Base-by-base conservation (phyloP, 2,113 vertebrate species). In the Malurus alboscapulatus region DNA sequence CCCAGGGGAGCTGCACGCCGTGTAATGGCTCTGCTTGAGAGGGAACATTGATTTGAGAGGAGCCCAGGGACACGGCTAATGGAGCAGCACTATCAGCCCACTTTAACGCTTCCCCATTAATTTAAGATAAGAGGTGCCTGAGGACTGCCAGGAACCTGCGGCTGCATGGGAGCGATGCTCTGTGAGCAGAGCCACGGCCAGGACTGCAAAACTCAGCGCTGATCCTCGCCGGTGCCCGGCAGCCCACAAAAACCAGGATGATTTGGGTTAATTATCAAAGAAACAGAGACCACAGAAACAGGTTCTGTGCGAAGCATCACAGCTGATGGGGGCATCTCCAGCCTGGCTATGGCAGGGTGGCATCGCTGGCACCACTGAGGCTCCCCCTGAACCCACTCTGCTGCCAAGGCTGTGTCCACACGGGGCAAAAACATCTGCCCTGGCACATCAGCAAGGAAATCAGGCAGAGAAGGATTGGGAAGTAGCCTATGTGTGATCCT, bases 1-100 rank as follows among this genome's bases (percentile, higher is more conserved):
- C 51, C 34, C 42, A 2, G 0, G 10, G 84, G 94, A 67, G 81
- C 40, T 3, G 1, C 53, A 17, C 0, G 0, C 48, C 4, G 0
- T 2, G 8, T 7, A 47, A 62, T 42, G 58, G 84, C 62, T 42
- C 45, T 0, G 12, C 84, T 76, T 54, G 5, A 18, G 71, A 45
- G 50, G 26, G 62, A 93, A 26, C 90, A 74, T 6, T 25, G 85
- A 86, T 80, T 15, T 10, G 58, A 96, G 75, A 76, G 85, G 32
- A 90, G 79, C 62, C 3, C 29, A 10, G 79, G 78, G 88, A 74
- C n/a, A 14, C 22, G 66, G 68, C 85, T 83, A 90, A 94, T 45
- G 88, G 82, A 88, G 71, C 2, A 61, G 68, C 47, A 32, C 55
- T 65, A 47, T 61, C 85, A 61, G 71, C 75, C 45, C 4, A 3